phyloP scores from a whole-genome alignment of 2,888 invertebrate species.

The Dugesia japonica region DNA sequence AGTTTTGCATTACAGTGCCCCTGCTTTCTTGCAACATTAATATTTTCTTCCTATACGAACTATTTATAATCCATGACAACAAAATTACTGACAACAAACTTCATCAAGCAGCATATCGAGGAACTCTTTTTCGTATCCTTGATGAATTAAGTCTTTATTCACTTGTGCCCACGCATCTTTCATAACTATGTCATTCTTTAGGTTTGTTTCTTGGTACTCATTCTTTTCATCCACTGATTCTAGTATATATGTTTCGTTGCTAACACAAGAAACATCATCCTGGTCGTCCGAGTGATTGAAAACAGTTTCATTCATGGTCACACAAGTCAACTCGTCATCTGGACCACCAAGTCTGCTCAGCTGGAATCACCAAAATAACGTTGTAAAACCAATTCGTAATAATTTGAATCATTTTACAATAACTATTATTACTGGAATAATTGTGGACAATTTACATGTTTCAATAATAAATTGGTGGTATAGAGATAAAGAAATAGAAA shows the following conservation, averaged over 20 bases:
- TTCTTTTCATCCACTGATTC: not conserved
- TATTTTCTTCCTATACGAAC: too few relatives aligned
- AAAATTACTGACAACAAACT: not conserved
- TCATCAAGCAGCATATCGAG: slow-evolving; percentile 2
- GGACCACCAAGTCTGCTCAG: not conserved
- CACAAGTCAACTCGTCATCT: not conserved
- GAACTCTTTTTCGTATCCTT: not conserved
- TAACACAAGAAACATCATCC: not conserved
- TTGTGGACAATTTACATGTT: too few relatives aligned
- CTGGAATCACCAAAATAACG: too few relatives aligned
- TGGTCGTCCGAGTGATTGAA: not conserved
- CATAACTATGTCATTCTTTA: not conserved
- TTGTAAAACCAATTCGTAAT: too few relatives aligned
- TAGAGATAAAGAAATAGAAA: too few relatives aligned
- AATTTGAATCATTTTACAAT: too few relatives aligned
- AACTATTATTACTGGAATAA: too few relatives aligned
- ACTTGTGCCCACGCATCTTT: slow-evolving; percentile 7
- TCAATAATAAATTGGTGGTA: too few relatives aligned
- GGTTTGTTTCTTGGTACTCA: not conserved
- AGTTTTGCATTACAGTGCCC: too few relatives aligned
- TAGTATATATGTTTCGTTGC: not conserved
- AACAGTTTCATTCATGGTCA: not conserved
- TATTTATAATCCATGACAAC: too few relatives aligned
- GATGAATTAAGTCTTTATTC: not conserved
- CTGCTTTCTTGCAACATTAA: too few relatives aligned